Evolutionary conservation across 1,140 invertebrate genomes (phyloP).

Genomic region (Listronotus bonariensis): DNA sequence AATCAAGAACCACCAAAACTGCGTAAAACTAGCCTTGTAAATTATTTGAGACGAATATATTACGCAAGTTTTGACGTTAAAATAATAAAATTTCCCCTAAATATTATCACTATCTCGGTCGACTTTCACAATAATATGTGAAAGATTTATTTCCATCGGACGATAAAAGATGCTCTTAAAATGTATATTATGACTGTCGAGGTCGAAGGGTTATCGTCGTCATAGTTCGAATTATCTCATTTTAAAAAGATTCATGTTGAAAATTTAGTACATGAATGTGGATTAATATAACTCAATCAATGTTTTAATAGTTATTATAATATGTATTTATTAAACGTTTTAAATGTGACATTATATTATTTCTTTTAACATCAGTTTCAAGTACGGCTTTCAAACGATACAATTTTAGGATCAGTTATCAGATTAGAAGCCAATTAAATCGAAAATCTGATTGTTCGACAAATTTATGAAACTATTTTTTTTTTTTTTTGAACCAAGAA

Average conservation of each 20-base stretch:
- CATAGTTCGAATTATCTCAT: slow-evolving; percentile 28
- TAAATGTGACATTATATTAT: too few species aligned
- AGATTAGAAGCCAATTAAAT: too few species aligned
- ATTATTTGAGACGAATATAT: slow-evolving; percentile 5
- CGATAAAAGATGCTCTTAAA: slow-evolving; percentile 32
- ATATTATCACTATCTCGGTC: slow-evolving; percentile 25
- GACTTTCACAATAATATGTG: slow-evolving; percentile 32
- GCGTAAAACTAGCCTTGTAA: background rate
- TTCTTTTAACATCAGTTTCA: too few species aligned
- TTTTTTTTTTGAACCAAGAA: too few species aligned
- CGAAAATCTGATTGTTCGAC: too few species aligned
- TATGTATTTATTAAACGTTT: too few species aligned
- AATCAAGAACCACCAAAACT: too few species aligned
- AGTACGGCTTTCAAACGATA: too few species aligned
- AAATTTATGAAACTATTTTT: too few species aligned
- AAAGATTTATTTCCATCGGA: slow-evolving; percentile 29
- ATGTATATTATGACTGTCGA: slow-evolving; percentile 30
- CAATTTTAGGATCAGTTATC: too few species aligned
- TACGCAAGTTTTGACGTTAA: slow-evolving; percentile 19
- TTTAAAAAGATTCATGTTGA: slow-evolving; percentile 15
- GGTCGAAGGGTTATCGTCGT: slow-evolving; percentile 26
- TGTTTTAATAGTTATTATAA: too few species aligned
- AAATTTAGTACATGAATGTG: slow-evolving; percentile 7
- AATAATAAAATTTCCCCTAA: slow-evolving; percentile 24
- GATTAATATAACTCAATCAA: too few species aligned